phyloP scores from a whole-genome alignment of 2,797 vertebrate species.

The Hypotaenidia okinawae region DNA sequence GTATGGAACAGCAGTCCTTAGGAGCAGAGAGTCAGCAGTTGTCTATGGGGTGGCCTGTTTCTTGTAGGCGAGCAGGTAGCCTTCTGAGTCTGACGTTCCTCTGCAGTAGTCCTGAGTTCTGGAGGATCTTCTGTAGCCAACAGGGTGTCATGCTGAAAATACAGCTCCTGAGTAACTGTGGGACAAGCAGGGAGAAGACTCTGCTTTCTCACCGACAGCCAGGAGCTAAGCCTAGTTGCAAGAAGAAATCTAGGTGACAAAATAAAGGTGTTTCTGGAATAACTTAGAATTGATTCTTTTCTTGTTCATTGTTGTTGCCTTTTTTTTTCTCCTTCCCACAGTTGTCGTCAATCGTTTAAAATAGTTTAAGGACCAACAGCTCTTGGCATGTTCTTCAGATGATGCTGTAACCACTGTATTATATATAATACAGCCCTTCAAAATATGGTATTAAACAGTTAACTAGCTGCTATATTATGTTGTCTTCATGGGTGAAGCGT shows the following conservation, averaged over 20 bases:
- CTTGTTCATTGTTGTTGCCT: neutral
- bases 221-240: conserved; percentile 11
- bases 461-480: neutral
- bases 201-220: neutral
- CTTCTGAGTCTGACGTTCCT: neutral
- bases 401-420: neutral
- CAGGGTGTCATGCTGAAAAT: neutral
- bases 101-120: neutral
- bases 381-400: neutral
- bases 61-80: neutral
- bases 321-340: neutral
- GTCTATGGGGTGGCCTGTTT: neutral
- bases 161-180: neutral
- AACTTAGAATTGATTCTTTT: neutral
- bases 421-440: neutral
- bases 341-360: neutral
- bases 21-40: neutral
- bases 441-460: neutral
- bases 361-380: neutral
- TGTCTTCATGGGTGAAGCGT: neutral
- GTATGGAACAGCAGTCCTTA: rapidly evolving
- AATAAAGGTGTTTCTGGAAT: conserved; percentile 10
- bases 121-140: neutral
- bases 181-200: conserved; percentile 20
- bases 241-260: conserved; percentile 3